Evolutionary conservation across 2,797 vertebrate species (phyloP).

Genomic region (Tokudaia muenninki): DNA sequence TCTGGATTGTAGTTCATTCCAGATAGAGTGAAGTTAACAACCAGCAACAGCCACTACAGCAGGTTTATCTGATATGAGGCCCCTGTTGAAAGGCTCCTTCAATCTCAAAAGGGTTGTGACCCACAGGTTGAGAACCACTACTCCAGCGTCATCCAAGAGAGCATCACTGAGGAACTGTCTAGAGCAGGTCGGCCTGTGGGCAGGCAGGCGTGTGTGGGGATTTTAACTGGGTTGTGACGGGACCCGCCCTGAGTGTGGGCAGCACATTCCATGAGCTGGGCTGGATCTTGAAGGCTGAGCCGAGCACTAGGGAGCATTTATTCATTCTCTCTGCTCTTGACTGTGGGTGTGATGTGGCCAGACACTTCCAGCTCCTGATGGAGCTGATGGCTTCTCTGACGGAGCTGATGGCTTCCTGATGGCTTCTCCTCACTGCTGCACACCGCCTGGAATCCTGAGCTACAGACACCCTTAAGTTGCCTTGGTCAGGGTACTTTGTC

Average conservation of each 20-base stretch:
- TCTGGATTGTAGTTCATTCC: too few relatives aligned
- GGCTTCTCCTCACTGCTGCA: not conserved
- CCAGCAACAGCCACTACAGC: too few relatives aligned
- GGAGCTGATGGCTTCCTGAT: too few relatives aligned
- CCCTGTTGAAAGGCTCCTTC: not conserved
- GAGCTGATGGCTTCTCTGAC: too few relatives aligned
- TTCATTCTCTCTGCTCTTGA: not conserved
- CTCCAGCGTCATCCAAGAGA: not conserved
- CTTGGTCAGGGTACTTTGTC: too few relatives aligned
- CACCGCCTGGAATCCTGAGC: not conserved
- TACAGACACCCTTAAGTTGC: not conserved
- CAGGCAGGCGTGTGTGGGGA: not conserved
- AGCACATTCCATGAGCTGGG: not conserved
- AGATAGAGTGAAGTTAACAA: too few relatives aligned
- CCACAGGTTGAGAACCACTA: not conserved
- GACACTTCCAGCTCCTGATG: not conserved
- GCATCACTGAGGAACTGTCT: not conserved
- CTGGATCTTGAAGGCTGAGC: not conserved
- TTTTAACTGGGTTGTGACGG: not conserved
- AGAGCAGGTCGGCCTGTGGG: not conserved
- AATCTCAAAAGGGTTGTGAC: not conserved
- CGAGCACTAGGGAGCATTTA: not conserved
- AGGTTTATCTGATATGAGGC: not conserved
- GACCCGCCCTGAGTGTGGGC: not conserved
- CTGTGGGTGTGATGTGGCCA: not conserved